phyloP scores from a whole-genome alignment of 2,113 vertebrate genomes.

The Mormyrus lacerda region DNA sequence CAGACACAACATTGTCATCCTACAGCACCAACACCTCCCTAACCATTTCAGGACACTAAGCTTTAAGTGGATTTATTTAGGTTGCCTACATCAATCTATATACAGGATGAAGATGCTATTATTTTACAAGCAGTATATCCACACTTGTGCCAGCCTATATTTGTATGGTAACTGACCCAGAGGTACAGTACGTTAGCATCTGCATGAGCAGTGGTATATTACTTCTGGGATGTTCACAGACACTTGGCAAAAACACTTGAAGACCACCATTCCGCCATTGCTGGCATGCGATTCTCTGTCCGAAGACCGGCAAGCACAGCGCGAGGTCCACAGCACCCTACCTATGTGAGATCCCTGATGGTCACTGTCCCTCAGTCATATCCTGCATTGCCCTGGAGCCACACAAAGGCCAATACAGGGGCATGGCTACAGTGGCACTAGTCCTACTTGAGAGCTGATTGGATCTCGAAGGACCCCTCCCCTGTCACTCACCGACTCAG shows the following conservation, averaged over 20 bases:
- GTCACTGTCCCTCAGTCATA: neutral
- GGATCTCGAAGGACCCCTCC: neutral
- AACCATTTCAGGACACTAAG: neutral
- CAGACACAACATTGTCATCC: neutral
- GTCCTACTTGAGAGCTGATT: neutral
- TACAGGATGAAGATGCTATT: neutral
- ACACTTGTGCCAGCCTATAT: neutral
- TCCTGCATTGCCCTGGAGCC: neutral
- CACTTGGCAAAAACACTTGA: slow-evolving; percentile 23
- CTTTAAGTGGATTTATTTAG: neutral
- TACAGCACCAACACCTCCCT: neutral
- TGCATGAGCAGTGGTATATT: slow-evolving; percentile 14
- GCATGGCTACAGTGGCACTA: neutral
- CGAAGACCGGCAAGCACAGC: neutral
- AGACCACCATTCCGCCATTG: slow-evolving; percentile 1
- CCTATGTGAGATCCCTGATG: neutral
- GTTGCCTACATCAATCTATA: too few species aligned
- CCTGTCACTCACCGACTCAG: neutral
- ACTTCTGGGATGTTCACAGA: slow-evolving; percentile 3
- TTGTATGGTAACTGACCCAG: neutral
- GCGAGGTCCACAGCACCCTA: neutral
- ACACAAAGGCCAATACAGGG: neutral
- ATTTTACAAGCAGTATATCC: neutral
- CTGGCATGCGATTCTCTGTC: neutral
- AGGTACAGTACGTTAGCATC: neutral